phyloP scores from a whole-genome alignment of 2,888 invertebrate species.

The Andrena trimmerana region DNA sequence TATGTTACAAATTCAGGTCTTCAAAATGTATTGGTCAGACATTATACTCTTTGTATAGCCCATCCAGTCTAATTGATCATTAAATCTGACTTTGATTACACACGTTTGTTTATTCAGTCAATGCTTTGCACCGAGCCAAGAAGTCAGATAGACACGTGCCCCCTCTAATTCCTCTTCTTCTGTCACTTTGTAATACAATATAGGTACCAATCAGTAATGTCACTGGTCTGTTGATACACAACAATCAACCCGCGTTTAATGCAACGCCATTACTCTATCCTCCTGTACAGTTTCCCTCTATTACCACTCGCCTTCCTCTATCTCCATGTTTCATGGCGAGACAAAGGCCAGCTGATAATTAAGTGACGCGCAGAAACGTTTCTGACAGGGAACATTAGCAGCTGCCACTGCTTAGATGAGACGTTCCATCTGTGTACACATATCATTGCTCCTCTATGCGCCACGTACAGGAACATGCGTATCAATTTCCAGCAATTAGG shows the following conservation, averaged over 20 bases:
- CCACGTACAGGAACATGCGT: conserved; percentile 37
- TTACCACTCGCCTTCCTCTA: conserved; percentile 15
- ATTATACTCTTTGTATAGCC: no score
- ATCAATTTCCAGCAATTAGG: conserved; percentile 69
- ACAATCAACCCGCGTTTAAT: conserved; percentile 36
- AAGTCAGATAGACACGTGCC: no score
- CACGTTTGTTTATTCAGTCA: no score
- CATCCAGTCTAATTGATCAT: no score
- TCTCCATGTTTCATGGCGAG: conserved; percentile 20
- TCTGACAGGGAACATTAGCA: conserved; percentile 46
- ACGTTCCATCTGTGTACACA: conserved; percentile 42
- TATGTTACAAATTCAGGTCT: no score
- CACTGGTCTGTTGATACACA: conserved; percentile 16
- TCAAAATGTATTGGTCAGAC: no score
- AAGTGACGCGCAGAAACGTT: conserved; percentile 58
- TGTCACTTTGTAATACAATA: no score
- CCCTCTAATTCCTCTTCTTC: no score
- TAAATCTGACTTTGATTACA: no score
- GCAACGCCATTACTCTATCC: neutral
- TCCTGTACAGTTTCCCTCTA: neutral
- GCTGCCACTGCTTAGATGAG: conserved; percentile 55
- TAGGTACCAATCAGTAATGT: conserved; percentile 18
- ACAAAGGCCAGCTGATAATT: conserved; percentile 59
- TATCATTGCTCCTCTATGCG: conserved; percentile 17
- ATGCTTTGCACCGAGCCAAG: no score